A percentile compares a stretch with the other conserved stretches of the same genome.
Conservation (phyloP, 1,140 invertebrate genomes). For the Aphaenogaster rudis region DNA sequence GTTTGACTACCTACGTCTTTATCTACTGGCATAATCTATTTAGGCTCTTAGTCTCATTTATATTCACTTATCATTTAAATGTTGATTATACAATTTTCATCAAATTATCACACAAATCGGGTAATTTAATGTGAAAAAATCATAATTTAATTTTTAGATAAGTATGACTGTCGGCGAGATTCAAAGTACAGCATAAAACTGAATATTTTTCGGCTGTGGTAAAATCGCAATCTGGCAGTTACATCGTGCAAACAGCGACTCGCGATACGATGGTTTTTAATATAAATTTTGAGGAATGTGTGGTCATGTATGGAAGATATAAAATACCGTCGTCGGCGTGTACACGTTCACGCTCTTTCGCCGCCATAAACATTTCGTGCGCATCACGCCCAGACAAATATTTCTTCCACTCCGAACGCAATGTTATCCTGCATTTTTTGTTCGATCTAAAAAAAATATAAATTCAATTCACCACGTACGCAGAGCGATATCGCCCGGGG, state of each 20-base stretch:
- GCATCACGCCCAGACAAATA: slow-evolving; percentile 60
- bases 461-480: slow-evolving; percentile 73
- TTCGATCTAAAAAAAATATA: slow-evolving; percentile 67
- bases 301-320: slow-evolving; percentile 46
- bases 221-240: slow-evolving; percentile 52
- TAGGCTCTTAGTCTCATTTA: neutral
- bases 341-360: slow-evolving; percentile 47
- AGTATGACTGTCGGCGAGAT: neutral
- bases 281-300: slow-evolving; percentile 64
- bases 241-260: slow-evolving; percentile 54
- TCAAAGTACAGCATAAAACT: neutral
- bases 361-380: slow-evolving; percentile 52
- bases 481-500: slow-evolving; percentile 71
- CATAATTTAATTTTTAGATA: slow-evolving; percentile 4
- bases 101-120: neutral
- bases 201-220: slow-evolving; percentile 34
- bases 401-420: slow-evolving; percentile 55
- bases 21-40: neutral
- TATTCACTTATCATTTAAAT: neutral
- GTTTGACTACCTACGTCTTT: neutral
- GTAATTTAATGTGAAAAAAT: slow-evolving; percentile 1
- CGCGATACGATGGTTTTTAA: slow-evolving; percentile 64
- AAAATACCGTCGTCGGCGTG: slow-evolving; percentile 47
- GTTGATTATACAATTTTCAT: neutral
- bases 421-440: slow-evolving; percentile 52